phyloP scores from a whole-genome alignment of 2,797 vertebrate genomes.

The Sardinella longiceps region DNA sequence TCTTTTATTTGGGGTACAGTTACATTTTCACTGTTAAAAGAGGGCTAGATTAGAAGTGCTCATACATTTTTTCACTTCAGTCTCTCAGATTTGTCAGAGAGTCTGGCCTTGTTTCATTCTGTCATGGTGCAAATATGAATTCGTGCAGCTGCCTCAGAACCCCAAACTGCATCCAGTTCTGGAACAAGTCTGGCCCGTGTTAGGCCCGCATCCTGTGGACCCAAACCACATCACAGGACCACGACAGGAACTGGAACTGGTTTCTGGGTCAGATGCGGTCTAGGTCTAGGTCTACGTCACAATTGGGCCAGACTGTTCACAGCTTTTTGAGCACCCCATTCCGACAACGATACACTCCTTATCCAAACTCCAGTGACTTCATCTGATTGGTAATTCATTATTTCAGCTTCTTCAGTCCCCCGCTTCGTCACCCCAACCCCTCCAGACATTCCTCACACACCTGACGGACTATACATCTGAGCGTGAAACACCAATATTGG shows the following conservation, averaged over 20 bases:
- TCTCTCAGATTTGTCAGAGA: neutral
- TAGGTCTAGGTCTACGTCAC: neutral
- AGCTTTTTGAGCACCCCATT: constrained; percentile 4
- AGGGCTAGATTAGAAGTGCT: constrained; percentile 32
- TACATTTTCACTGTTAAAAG: constrained; percentile 30
- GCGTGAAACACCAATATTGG: neutral
- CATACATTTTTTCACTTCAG: neutral
- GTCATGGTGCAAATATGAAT: constrained; percentile 13
- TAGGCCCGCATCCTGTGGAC: neutral
- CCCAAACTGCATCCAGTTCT: neutral
- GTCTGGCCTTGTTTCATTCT: constrained; percentile 19
- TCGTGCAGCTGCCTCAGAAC: neutral
- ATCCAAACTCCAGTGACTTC: constrained; percentile 13
- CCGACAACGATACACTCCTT: constrained; percentile 34
- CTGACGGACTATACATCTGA: constrained; percentile 45
- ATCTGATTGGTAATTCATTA: constrained; percentile 31
- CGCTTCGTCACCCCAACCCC: neutral
- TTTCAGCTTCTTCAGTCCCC: neutral
- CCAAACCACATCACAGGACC: neutral
- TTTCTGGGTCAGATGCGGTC: neutral
- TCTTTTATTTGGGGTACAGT: constrained; percentile 13
- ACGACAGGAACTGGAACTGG: neutral
- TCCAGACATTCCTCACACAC: constrained; percentile 56
- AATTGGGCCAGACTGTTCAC: constrained; percentile 33
- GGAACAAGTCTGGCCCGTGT: neutral